Conservation (phyloP, 2,888 invertebrate genomes). For the Anarsia innoxiella region DNA sequence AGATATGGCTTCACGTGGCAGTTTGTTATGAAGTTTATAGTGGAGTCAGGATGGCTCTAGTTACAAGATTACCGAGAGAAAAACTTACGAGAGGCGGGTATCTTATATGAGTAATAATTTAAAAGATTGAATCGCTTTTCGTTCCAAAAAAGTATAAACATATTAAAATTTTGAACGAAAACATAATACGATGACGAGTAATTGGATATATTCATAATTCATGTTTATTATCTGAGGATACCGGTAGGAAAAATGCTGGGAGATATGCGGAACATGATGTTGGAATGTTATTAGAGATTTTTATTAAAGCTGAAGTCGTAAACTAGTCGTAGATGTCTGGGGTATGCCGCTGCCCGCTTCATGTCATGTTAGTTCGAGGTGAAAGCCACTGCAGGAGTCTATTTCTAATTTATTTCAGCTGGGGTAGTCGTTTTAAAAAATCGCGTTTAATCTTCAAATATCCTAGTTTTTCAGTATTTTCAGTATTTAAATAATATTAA, state of each 20-base stretch:
- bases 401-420: no score
- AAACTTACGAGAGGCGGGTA: constrained; percentile 36
- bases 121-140: constrained; percentile 43
- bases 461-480: no score
- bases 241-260: constrained; percentile 47
- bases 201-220: constrained; percentile 53
- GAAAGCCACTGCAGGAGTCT: no score
- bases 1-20: constrained; percentile 69
- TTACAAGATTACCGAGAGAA: constrained; percentile 55
- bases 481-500: no score
- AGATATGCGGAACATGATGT: constrained; percentile 43
- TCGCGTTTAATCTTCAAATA: no score
- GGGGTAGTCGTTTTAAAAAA: no score
- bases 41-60: constrained; percentile 58
- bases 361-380: constrained; percentile 39
- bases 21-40: constrained; percentile 75
- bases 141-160: constrained; percentile 23
- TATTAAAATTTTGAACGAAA: constrained; percentile 40
- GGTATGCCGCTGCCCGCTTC: constrained; percentile 32
- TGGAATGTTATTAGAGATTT: constrained; percentile 63
- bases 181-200: constrained; percentile 35
- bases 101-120: constrained; percentile 56
- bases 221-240: constrained; percentile 41
- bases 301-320: constrained; percentile 58
- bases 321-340: constrained; percentile 47